Percentiles rank a stretch among this genome's conserved stretches.
Conservation (phyloP, 2,113 vertebrate genomes). For the Caloenas nicobarica region DNA sequence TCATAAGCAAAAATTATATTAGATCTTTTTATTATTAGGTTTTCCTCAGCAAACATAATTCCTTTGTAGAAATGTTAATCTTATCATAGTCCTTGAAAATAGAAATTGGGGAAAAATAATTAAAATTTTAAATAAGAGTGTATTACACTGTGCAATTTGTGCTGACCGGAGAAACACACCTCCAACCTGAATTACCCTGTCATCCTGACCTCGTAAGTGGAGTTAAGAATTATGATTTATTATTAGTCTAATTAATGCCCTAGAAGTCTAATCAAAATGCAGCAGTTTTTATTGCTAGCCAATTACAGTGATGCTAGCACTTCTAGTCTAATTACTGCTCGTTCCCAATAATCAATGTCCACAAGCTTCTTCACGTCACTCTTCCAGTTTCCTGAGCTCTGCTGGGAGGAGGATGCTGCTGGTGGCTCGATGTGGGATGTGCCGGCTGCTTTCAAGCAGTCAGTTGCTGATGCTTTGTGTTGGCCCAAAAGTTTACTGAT, state of each 20-base stretch:
- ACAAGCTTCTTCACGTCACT: neutral
- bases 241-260: neutral
- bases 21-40: too few species aligned
- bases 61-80: neutral
- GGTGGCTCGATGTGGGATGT: neutral
- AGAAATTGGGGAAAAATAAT: neutral
- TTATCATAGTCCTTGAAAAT: neutral
- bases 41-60: neutral
- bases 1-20: too few species aligned
- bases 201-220: neutral
- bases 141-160: neutral
- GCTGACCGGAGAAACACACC: neutral
- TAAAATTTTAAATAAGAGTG: neutral
- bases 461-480: neutral
- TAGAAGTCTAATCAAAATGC: neutral
- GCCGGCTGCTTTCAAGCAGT: neutral
- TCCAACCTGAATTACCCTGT: neutral
- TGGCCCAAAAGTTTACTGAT: neutral
- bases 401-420: neutral
- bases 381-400: neutral
- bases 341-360: neutral
- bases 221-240: neutral
- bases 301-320: neutral
- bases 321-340: neutral
- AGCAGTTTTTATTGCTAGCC: neutral